Conservation (phyloP, 2,888 invertebrate genomes). For the Troides aeacus region DNA sequence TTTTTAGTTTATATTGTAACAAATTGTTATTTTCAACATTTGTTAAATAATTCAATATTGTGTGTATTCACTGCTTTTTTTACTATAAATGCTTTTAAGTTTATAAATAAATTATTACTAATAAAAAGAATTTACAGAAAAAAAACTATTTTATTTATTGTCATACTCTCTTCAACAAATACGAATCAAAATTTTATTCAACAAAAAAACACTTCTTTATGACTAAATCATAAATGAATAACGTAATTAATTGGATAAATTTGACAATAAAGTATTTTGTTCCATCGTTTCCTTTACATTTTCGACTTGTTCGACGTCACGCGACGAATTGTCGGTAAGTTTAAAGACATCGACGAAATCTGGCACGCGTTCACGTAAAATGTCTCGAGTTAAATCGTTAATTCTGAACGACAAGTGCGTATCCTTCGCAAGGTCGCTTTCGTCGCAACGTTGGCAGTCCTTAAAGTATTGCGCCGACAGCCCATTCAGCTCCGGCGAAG, state of each 20-base stretch:
- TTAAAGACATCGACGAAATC: conserved; percentile 34
- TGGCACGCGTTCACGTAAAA: conserved; percentile 45
- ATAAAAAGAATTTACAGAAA: background rate
- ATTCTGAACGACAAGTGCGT: conserved; percentile 60
- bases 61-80: background rate
- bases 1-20: background rate
- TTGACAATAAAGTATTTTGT: conserved; percentile 43
- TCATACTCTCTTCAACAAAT: background rate
- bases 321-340: conserved; percentile 12
- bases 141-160: background rate
- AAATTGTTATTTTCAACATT: background rate
- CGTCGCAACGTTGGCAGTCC: conserved; percentile 87
- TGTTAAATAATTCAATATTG: background rate
- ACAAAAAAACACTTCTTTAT: conserved; percentile 7
- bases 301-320: conserved; percentile 22
- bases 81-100: background rate
- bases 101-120: background rate
- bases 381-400: conserved; percentile 51
- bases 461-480: conserved; percentile 94
- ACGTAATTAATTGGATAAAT: conserved; percentile 35
- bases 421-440: conserved; percentile 61
- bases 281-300: conserved; percentile 38
- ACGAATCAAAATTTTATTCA: conserved; percentile 8
- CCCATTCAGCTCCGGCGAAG: conserved; percentile 88
- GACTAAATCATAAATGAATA: background rate